Conservation (phyloP, 2,113 vertebrate species). For the Paralichthys olivaceus region DNA sequence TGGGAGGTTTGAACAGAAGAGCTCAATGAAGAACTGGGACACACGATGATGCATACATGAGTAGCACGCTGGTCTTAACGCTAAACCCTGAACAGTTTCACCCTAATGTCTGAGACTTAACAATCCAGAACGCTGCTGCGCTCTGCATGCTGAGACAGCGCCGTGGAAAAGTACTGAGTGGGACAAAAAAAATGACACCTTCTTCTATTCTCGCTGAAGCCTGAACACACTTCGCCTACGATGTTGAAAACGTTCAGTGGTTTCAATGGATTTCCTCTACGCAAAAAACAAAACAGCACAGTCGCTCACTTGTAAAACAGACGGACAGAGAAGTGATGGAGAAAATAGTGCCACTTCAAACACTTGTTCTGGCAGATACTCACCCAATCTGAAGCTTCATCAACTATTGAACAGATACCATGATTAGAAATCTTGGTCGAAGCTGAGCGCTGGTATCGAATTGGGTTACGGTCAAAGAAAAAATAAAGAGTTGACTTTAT, state of each 20-base stretch:
- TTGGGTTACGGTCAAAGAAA: constrained; percentile 5
- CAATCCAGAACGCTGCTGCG: constrained; percentile 36
- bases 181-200: constrained; percentile 48
- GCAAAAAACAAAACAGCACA: constrained; percentile 20
- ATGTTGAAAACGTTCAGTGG: constrained; percentile 10
- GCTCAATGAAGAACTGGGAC: constrained; percentile 1
- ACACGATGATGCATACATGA: constrained; percentile 20
- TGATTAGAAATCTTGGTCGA: constrained; percentile 23
- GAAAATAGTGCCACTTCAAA: constrained; percentile 49
- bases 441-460: constrained; percentile 14
- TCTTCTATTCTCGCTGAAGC: constrained; percentile 36
- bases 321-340: constrained; percentile 2
- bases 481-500: background rate
- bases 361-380: background rate
- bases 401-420: constrained; percentile 25
- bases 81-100: constrained; percentile 54
- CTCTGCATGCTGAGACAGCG: constrained; percentile 27
- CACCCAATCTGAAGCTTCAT: constrained; percentile 32
- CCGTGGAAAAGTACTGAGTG: constrained; percentile 67
- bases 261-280: constrained; percentile 43
- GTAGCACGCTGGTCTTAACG: constrained; percentile 4
- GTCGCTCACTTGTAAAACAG: constrained; percentile 35
- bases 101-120: constrained; percentile 39
- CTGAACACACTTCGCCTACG: constrained; percentile 25
- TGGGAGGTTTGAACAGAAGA: constrained; percentile 19